phyloP scores from a whole-genome alignment of 2,797 vertebrate genomes.

The Chaunax sp. region DNA sequence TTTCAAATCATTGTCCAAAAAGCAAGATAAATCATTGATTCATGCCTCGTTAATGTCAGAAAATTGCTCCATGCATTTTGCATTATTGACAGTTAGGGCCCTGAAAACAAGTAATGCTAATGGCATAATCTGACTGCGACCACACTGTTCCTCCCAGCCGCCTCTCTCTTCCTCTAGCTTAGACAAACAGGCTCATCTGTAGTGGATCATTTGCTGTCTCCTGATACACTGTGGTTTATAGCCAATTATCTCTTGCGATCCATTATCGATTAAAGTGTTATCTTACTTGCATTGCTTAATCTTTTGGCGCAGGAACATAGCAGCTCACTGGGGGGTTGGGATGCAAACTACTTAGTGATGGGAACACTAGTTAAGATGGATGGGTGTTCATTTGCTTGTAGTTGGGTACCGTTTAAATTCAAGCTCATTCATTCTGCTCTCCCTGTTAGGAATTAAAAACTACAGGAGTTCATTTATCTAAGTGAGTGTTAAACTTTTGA shows the following conservation, averaged over 20 bases:
- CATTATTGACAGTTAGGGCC: conserved; percentile 80
- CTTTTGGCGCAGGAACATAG: conserved; percentile 75
- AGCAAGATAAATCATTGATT: conserved; percentile 75
- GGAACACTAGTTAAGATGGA: conserved; percentile 73
- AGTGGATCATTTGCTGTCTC: conserved; percentile 85
- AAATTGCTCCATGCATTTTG: conserved; percentile 82
- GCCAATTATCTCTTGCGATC: conserved; percentile 85
- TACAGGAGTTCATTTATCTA: conserved; percentile 50
- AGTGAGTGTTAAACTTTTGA: conserved; percentile 41
- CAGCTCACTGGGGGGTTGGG: conserved; percentile 48
- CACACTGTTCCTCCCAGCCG: conserved; percentile 41
- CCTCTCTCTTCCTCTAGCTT: conserved; percentile 36
- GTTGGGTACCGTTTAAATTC: conserved; percentile 69
- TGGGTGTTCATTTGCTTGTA: conserved; percentile 76
- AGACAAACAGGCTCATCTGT: conserved; percentile 81
- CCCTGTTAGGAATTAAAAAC: conserved; percentile 40
- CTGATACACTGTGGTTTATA: conserved; percentile 83
- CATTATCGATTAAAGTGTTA: conserved; percentile 86
- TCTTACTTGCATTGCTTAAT: conserved; percentile 84
- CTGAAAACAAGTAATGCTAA: conserved; percentile 79
- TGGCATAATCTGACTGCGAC: conserved; percentile 80
- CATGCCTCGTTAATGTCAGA: conserved; percentile 73
- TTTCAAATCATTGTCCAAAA: conserved; percentile 80
- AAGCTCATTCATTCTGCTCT: conserved; percentile 52
- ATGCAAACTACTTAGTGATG: conserved; percentile 61